Percentiles rank a stretch among this genome's conserved stretches.
These are phyloP conservation scores for Cryptotermes secundus DNA, from an alignment of 1,140 invertebrate species.

Conservation along the genomic window DNA sequence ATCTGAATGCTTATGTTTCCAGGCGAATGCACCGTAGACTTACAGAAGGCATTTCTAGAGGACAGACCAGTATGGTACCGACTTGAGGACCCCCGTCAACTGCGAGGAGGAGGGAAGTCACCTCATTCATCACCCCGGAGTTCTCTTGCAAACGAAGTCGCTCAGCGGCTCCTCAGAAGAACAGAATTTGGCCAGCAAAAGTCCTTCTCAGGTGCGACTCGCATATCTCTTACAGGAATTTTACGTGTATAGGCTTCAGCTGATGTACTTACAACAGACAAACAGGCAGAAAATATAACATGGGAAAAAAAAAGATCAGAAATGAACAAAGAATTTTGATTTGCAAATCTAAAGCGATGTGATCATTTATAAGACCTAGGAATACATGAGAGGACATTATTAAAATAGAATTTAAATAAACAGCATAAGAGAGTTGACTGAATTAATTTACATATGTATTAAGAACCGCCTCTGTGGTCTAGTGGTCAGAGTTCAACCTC, in stretches of 20 bases:
- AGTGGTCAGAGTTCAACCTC: too few relatives aligned
- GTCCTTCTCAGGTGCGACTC: conserved; percentile 59
- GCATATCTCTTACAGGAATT: too few relatives aligned
- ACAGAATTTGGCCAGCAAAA: conserved; percentile 64
- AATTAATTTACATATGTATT: too few relatives aligned
- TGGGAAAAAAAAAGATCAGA: too few relatives aligned
- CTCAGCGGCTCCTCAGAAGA: conserved; percentile 59
- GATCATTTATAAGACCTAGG: neutral
- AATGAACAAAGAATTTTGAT: too few relatives aligned
- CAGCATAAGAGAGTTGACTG: too few relatives aligned
- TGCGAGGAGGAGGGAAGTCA: conserved; percentile 61
- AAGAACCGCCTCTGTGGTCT: too few relatives aligned
- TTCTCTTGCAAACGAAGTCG: conserved; percentile 63
- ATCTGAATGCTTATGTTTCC: neutral
- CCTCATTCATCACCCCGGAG: conserved; percentile 77
- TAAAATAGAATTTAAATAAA: neutral
- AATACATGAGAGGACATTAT: neutral
- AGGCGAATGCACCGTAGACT: conserved; percentile 73
- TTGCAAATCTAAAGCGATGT: too few relatives aligned
- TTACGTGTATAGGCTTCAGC: too few relatives aligned
- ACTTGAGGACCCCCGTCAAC: conserved; percentile 72
- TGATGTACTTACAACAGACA: too few relatives aligned
- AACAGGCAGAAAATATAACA: too few relatives aligned
- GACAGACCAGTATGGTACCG: conserved; percentile 86
- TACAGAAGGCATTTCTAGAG: conserved; percentile 79